phyloP scores from a whole-genome alignment of 35 echinoderm and acorn worm genomes.

The Apostichopus californicus region DNA sequence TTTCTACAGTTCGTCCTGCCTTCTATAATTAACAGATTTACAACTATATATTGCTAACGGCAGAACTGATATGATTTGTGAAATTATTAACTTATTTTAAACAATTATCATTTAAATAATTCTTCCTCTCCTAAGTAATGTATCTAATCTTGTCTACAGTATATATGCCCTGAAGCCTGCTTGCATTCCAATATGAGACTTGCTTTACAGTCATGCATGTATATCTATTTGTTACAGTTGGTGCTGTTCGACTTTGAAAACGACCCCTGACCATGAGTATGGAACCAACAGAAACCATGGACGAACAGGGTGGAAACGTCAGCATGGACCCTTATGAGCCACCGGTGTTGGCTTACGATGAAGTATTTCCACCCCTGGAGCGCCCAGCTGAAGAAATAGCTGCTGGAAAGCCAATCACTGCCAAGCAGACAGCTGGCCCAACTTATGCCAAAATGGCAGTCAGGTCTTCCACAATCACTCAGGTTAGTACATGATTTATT shows the following conservation, averaged over 20 bases:
- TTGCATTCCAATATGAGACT: too few relatives aligned
- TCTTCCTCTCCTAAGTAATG: too few relatives aligned
- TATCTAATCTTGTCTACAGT: too few relatives aligned
- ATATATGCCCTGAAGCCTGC: too few relatives aligned
- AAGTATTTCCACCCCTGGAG: conserved; percentile 88
- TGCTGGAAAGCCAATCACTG: conserved; percentile 12
- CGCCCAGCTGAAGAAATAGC: conserved; percentile 35
- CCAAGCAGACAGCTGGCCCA: conserved; percentile 53
- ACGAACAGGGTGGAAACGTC: conserved; percentile 52
- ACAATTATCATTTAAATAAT: too few relatives aligned
- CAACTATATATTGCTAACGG: too few relatives aligned
- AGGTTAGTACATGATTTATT: conserved; percentile 57
- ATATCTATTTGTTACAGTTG: conserved; percentile 58
- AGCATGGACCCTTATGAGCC: conserved; percentile 91
- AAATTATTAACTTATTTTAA: too few relatives aligned
- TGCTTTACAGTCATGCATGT: too few relatives aligned
- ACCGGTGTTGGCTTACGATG: conserved; percentile 84
- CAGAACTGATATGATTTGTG: too few relatives aligned
- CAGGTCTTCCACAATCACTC: conserved; percentile 99
- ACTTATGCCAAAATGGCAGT: conserved; percentile 98
- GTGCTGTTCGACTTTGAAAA: conserved; percentile 86
- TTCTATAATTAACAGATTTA: too few relatives aligned
- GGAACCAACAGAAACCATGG: conserved; percentile 70
- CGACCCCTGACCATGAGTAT: conserved; percentile 93
- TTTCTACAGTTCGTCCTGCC: too few relatives aligned